Percentiles rank a stretch among this genome's conserved stretches.
phyloP scores from a whole-genome alignment of 2,113 vertebrate species.

The Xerus inauris region DNA sequence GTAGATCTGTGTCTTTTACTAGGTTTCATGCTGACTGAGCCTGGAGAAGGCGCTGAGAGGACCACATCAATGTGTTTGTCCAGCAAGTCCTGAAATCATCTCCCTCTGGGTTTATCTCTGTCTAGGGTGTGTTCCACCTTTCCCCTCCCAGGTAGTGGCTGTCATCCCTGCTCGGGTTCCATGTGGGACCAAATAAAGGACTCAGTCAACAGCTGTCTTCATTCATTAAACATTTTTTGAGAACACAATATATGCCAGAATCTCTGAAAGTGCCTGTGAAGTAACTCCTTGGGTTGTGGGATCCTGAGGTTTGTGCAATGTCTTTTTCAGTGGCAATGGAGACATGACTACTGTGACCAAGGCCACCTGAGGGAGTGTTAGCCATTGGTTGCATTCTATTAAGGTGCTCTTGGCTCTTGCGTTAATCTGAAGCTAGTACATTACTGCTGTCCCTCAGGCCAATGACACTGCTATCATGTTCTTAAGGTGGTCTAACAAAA shows the following conservation, averaged over 20 bases:
- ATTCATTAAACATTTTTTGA: not conserved
- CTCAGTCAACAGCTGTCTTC: not conserved
- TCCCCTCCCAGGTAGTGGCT: not conserved
- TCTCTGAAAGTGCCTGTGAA: not conserved
- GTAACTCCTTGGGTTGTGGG: not conserved
- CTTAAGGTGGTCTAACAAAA: not conserved
- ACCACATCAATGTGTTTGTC: not conserved
- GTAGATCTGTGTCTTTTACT: fast-evolving
- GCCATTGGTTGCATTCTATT: not conserved
- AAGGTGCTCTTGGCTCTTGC: not conserved
- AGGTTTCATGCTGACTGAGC: not conserved
- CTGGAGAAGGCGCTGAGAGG: not conserved
- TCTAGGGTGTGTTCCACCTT: not conserved
- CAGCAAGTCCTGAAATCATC: not conserved
- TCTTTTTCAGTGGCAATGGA: not conserved
- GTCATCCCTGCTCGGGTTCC: not conserved
- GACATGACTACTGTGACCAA: not conserved
- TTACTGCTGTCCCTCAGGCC: not conserved
- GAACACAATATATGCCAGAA: not conserved
- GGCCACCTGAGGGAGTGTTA: not conserved
- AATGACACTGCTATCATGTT: not conserved
- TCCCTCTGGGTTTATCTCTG: not conserved
- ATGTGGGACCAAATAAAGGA: not conserved
- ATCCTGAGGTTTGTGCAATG: not conserved
- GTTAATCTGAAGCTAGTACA: too few species aligned